These are phyloP conservation scores for Phalera bucephala DNA, from an alignment of 2,888 invertebrate genomes.

Conservation along the genomic window DNA sequence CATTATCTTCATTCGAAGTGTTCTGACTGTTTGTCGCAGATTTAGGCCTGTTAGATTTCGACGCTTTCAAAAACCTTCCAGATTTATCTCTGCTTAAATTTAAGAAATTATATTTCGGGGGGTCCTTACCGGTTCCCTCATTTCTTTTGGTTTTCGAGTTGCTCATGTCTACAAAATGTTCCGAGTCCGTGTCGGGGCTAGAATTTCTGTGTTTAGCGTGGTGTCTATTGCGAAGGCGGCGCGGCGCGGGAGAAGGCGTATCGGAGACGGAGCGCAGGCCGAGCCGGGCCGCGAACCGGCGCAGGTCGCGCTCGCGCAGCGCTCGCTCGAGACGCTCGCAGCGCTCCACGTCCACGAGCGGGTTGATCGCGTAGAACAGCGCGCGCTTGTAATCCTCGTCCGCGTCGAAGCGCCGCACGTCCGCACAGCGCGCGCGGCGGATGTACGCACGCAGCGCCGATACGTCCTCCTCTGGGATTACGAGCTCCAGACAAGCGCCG, in stretches of 20 bases:
- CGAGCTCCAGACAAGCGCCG: conserved; percentile 37
- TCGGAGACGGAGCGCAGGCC: conserved; percentile 36
- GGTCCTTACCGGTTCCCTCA: background rate
- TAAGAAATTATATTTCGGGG: background rate
- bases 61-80: background rate
- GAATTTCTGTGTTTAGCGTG: too few species aligned
- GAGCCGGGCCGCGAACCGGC: conserved; percentile 40
- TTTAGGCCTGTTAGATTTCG: background rate
- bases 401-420: conserved; percentile 39
- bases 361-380: conserved; percentile 53
- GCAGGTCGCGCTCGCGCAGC: conserved; percentile 14
- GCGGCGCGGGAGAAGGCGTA: too few species aligned
- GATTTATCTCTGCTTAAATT: background rate
- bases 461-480: conserved; percentile 41
- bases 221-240: too few species aligned
- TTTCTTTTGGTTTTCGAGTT: background rate
- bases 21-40: background rate
- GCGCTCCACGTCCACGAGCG: conserved; percentile 44
- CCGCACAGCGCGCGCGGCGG: conserved; percentile 28
- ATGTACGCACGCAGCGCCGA: conserved; percentile 36
- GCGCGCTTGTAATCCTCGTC: conserved; percentile 38
- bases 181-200: background rate
- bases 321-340: conserved; percentile 30
- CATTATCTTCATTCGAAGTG: background rate
- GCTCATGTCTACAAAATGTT: background rate